Conservation (phyloP, 1,140 invertebrate species). For the Heliconius melpomene region DNA sequence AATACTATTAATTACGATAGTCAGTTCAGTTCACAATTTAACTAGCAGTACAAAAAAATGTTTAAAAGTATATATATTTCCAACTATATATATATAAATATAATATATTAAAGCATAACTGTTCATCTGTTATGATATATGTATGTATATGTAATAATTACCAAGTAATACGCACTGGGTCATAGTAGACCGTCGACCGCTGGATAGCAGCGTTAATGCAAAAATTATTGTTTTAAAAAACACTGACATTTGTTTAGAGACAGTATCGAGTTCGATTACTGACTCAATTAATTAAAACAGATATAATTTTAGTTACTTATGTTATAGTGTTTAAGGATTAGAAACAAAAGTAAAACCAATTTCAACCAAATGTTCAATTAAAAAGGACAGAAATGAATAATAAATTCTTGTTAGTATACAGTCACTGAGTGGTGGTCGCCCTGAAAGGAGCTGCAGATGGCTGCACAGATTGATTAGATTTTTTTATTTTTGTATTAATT, state of each 20-base stretch:
- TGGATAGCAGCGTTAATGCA: conserved; percentile 30
- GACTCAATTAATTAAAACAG: neutral
- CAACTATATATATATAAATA: neutral
- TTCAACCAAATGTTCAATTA: conserved; percentile 2
- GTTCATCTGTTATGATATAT: conserved; percentile 12
- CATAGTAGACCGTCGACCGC: conserved; percentile 30
- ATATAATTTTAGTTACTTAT: neutral
- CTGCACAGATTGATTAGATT: too few species aligned
- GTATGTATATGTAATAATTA: conserved; percentile 30
- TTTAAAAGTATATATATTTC: neutral
- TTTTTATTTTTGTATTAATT: too few species aligned
- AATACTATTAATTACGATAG: neutral
- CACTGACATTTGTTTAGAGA: neutral
- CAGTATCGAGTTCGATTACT: conserved; percentile 6
- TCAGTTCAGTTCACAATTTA: neutral
- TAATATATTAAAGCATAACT: conserved; percentile 13
- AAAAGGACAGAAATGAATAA: conserved; percentile 5
- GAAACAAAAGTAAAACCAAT: conserved; percentile 10
- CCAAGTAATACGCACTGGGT: conserved; percentile 34
- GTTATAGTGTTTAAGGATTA: conserved; percentile 3
- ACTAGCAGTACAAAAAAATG: neutral
- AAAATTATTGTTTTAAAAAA: conserved; percentile 14
- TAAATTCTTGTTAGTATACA: neutral
- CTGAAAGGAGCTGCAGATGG: too few species aligned
- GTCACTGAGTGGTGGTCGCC: too few species aligned